Conservation (phyloP, 2,113 vertebrate genomes). For the Atrichornis clamosus region DNA sequence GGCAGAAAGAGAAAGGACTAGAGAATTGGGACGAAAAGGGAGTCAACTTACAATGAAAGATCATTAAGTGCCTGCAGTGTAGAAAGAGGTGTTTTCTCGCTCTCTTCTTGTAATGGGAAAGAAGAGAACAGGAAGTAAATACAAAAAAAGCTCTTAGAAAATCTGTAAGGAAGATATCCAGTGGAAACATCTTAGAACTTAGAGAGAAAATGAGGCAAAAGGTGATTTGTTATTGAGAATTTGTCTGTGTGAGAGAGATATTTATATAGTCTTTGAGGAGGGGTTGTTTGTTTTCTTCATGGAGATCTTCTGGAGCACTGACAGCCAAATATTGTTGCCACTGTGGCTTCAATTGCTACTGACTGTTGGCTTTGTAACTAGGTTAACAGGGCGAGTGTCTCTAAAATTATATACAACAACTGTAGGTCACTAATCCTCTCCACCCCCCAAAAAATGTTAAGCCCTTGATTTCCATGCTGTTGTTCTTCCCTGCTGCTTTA, state of each 20-base stretch:
- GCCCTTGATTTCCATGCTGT: slow-evolving; percentile 25
- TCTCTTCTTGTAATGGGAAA: neutral
- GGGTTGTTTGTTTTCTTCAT: neutral
- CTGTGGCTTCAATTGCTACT: neutral
- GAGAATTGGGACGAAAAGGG: neutral
- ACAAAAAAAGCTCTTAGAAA: neutral
- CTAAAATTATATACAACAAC: slow-evolving; percentile 43
- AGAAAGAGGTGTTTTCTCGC: neutral
- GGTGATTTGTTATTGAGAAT: neutral
- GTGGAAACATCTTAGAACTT: neutral
- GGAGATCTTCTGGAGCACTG: neutral
- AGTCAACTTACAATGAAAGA: neutral
- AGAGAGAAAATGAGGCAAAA: neutral
- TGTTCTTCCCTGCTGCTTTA: neutral
- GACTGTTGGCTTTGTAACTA: slow-evolving; percentile 24
- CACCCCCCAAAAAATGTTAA: slow-evolving; percentile 8
- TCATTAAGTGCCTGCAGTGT: neutral
- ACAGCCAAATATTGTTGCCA: neutral
- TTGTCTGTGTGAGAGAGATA: neutral
- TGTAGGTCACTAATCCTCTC: slow-evolving; percentile 55
- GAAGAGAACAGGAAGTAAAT: neutral
- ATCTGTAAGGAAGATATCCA: neutral
- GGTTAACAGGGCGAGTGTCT: slow-evolving; percentile 13
- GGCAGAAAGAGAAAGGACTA: neutral
- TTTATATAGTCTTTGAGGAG: neutral